These are phyloP conservation scores for Dryomyza anilis DNA, from an alignment of 2,888 invertebrate genomes.

Conservation along the genomic window DNA sequence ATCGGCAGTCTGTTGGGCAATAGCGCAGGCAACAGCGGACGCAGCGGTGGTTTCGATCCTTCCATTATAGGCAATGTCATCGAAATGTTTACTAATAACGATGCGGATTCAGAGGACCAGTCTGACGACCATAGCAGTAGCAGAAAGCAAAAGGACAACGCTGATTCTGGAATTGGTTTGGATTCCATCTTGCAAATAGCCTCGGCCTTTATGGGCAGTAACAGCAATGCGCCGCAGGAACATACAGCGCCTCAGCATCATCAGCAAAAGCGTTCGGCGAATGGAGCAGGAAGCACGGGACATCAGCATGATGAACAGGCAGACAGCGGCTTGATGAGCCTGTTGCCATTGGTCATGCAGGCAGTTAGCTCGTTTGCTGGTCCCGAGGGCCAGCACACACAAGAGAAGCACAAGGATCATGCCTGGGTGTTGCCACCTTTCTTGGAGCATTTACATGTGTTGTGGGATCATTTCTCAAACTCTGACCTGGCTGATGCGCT, in stretches of 20 bases:
- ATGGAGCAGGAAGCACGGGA: conserved; percentile 22
- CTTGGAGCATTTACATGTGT: conserved; percentile 71
- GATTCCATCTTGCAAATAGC: conserved; percentile 66
- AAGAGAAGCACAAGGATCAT: conserved; percentile 72
- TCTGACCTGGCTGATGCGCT: conserved; percentile 77
- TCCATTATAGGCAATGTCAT: conserved; percentile 67
- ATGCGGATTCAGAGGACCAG: conserved; percentile 39
- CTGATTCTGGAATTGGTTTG: conserved; percentile 63
- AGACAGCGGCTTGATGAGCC: conserved; percentile 61
- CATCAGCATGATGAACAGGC: conserved; percentile 40
- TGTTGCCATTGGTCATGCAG: conserved; percentile 73
- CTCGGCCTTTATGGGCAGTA: conserved; percentile 64
- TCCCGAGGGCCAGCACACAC: conserved; percentile 67
- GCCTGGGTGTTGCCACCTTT: conserved; percentile 75
- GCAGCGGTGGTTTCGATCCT: conserved; percentile 66
- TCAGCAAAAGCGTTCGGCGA: conserved; percentile 46
- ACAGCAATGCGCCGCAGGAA: conserved; percentile 45
- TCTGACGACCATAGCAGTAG: conserved; percentile 30
- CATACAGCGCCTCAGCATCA: conserved; percentile 37
- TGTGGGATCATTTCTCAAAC: conserved; percentile 79
- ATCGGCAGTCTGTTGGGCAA: conserved; percentile 56
- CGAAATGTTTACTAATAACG: conserved; percentile 63
- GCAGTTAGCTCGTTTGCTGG: conserved; percentile 68
- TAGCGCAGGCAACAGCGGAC: conserved; percentile 54
- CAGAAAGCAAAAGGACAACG: too few species aligned